These are phyloP conservation scores for Xestia rhomboidea DNA, from an alignment of 2,888 invertebrate species.

Conservation along the genomic window DNA sequence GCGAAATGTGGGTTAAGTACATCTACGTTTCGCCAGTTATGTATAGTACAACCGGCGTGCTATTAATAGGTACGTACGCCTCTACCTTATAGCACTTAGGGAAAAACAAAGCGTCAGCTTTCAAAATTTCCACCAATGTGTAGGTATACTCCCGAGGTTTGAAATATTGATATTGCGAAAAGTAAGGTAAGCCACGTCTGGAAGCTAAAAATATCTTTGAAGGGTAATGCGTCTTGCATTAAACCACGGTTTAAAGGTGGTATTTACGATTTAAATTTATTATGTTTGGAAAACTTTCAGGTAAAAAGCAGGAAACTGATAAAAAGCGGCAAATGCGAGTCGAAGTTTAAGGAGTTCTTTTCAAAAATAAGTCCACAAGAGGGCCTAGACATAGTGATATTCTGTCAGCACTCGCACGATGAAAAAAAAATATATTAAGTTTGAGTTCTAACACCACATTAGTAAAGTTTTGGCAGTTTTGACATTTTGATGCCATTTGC, in stretches of 20 bases:
- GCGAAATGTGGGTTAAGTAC: neutral
- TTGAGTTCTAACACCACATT: too few species aligned
- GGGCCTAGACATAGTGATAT: neutral
- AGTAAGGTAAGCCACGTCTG: constrained; percentile 1
- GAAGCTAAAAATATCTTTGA: constrained; percentile 2
- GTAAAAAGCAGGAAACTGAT: neutral
- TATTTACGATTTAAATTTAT: neutral
- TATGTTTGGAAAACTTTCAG: neutral
- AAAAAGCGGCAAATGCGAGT: neutral
- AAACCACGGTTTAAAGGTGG: neutral
- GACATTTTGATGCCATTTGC: too few species aligned
- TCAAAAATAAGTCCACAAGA: neutral
- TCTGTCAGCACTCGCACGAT: too few species aligned
- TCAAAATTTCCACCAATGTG: neutral
- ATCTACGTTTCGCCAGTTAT: neutral
- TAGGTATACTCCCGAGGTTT: neutral
- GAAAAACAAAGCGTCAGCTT: neutral
- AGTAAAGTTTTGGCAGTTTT: too few species aligned
- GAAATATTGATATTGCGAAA: neutral
- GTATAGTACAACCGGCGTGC: neutral
- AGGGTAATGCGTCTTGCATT: neutral
- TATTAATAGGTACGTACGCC: neutral
- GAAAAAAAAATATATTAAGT: too few species aligned
- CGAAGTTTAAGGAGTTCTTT: too few species aligned
- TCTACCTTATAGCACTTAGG: fast-evolving